Evolutionary conservation across 2,797 vertebrate species (phyloP).

Genomic region (Lophotriccus pileatus): DNA sequence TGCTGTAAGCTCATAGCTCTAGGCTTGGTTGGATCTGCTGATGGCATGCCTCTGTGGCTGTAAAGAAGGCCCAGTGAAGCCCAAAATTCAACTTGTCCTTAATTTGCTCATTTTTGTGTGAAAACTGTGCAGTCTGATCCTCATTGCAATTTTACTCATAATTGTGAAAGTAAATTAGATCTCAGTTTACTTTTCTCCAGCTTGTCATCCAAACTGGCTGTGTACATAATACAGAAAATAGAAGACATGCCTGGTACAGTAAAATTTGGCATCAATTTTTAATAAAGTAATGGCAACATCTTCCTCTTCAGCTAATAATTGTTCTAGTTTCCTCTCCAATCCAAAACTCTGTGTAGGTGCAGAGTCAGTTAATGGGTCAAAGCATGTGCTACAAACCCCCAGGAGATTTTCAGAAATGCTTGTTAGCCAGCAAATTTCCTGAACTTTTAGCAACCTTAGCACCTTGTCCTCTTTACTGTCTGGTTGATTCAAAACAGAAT

Average conservation of each 20-base stretch:
- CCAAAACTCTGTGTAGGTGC: background rate
- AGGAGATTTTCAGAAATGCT: background rate
- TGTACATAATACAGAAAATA: background rate
- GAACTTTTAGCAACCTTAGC: background rate
- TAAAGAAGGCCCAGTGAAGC: background rate
- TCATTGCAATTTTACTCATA: background rate
- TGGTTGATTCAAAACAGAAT: background rate
- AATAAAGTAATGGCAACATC: background rate
- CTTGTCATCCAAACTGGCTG: background rate
- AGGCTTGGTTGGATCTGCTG: background rate
- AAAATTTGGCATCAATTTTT: background rate
- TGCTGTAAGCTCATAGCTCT: background rate
- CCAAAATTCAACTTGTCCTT: background rate
- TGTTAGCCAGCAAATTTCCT: background rate
- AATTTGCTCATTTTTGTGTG: background rate
- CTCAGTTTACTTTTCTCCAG: background rate
- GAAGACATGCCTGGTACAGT: background rate
- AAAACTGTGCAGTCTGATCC: background rate
- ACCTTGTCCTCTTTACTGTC: background rate
- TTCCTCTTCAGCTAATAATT: background rate
- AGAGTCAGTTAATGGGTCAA: background rate
- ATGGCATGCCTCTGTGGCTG: background rate
- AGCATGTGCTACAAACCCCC: background rate
- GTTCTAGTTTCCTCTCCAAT: background rate
- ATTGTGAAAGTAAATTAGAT: background rate